Percentiles rank a stretch among this genome's conserved stretches.
These are phyloP conservation scores for Pseudochaenichthys georgianus DNA, from an alignment of 2,797 vertebrate genomes.

Conservation along the genomic window DNA sequence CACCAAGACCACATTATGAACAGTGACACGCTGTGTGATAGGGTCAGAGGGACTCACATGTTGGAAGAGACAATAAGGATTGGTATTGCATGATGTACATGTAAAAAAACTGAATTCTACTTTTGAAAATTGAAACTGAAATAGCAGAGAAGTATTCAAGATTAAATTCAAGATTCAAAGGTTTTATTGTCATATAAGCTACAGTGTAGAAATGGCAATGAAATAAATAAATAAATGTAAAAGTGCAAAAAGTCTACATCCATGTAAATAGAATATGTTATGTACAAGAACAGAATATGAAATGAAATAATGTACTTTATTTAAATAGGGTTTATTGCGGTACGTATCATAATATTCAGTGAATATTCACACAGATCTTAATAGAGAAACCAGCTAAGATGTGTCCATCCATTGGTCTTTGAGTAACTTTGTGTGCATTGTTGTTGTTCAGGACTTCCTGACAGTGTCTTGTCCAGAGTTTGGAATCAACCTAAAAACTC, in stretches of 20 bases:
- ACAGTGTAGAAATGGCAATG: too few relatives aligned
- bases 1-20: background rate
- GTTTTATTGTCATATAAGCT: too few relatives aligned
- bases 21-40: background rate
- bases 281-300: too few relatives aligned
- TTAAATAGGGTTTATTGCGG: too few relatives aligned
- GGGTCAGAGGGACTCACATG: background rate
- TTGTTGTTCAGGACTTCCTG: slow-evolving; percentile 91
- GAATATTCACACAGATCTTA: background rate
- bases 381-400: background rate
- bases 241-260: too few relatives aligned
- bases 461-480: slow-evolving; percentile 90
- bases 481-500: slow-evolving; percentile 87
- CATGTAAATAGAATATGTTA: too few relatives aligned
- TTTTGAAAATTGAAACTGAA: background rate
- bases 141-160: background rate
- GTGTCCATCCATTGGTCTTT: background rate
- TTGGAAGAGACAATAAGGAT: background rate
- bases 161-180: too few relatives aligned
- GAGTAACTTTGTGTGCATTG: background rate
- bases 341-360: background rate
- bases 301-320: too few relatives aligned
- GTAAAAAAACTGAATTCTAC: background rate
- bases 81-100: background rate
- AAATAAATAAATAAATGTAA: too few relatives aligned